phyloP scores from a whole-genome alignment of 1,140 invertebrate genomes.

The Zaprionus africanus region DNA sequence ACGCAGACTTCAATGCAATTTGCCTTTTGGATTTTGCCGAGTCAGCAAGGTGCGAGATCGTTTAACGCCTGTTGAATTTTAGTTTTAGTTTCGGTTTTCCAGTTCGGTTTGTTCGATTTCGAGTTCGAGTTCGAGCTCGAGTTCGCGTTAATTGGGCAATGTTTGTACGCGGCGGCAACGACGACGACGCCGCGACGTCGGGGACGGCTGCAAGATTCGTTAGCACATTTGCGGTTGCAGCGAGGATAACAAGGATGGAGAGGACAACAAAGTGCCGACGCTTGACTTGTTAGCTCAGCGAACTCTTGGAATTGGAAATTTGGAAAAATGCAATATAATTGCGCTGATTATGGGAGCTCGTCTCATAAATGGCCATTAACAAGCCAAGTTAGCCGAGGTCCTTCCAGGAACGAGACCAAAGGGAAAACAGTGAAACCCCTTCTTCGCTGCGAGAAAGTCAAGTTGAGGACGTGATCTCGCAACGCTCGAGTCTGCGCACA shows the following conservation, averaged over 20 bases:
- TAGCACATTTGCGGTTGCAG: conserved; percentile 78
- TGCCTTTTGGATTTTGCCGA: conserved; percentile 48
- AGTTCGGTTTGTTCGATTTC: neutral
- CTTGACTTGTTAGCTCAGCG: conserved; percentile 54
- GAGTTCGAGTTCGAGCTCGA: conserved; percentile 21
- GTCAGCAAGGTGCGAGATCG: conserved; percentile 75
- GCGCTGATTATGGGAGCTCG: conserved; percentile 69
- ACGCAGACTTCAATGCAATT: conserved; percentile 5
- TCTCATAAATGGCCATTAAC: conserved; percentile 77
- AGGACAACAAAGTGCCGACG: conserved; percentile 16
- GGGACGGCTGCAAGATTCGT: conserved; percentile 67
- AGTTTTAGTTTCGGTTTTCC: conserved; percentile 19
- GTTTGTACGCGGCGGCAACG: conserved; percentile 55
- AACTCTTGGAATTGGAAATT: conserved; percentile 61
- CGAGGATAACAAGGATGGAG: conserved; percentile 67
- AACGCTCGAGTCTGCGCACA: neutral
- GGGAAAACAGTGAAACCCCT: conserved; percentile 20
- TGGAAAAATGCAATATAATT: conserved; percentile 79
- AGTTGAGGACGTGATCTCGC: conserved; percentile 31
- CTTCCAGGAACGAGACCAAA: conserved; percentile 59
- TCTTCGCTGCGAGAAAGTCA: conserved; percentile 50
- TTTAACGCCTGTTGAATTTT: conserved; percentile 62
- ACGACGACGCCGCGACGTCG: conserved; percentile 44
- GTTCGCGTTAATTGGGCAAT: conserved; percentile 76
- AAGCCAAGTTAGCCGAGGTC: conserved; percentile 43